These are phyloP conservation scores for Aplocera efformata DNA, from an alignment of 2,888 invertebrate species.

Conservation along the genomic window DNA sequence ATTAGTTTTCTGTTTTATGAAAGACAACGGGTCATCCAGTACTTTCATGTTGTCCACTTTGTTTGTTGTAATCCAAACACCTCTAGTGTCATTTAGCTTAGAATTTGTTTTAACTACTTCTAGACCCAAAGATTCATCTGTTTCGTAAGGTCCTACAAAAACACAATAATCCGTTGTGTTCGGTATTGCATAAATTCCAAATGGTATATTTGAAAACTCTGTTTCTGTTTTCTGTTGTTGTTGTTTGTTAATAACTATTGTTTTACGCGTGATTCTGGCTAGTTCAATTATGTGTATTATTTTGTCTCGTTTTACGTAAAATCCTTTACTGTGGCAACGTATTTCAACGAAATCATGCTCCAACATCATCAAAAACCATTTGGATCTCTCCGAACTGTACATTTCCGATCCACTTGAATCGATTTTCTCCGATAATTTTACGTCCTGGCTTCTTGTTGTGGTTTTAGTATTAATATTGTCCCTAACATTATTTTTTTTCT, in stretches of 20 bases:
- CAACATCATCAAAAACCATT: constrained; percentile 80
- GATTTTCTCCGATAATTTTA: neutral
- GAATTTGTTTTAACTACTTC: constrained; percentile 53
- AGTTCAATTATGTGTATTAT: constrained; percentile 70
- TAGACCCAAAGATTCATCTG: constrained; percentile 59
- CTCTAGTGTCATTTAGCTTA: constrained; percentile 48
- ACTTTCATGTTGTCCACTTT: constrained; percentile 62
- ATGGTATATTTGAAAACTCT: constrained; percentile 42
- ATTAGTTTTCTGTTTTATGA: constrained; percentile 39
- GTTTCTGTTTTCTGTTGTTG: too few relatives aligned
- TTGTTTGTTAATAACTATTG: constrained; percentile 64
- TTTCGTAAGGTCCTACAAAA: constrained; percentile 69
- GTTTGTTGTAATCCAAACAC: constrained; percentile 64
- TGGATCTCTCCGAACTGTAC: constrained; percentile 44
- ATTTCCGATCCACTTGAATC: constrained; percentile 3
- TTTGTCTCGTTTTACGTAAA: constrained; percentile 76
- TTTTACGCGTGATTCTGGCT: constrained; percentile 66
- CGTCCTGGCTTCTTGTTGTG: neutral
- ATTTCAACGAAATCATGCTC: constrained; percentile 78
- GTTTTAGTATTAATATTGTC: neutral
- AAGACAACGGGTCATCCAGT: constrained; percentile 62
- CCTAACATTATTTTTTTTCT: constrained; percentile 3
- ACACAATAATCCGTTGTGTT: constrained; percentile 52
- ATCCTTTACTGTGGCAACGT: constrained; percentile 69
- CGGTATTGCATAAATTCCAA: constrained; percentile 71